Percentiles rank a stretch among this genome's conserved stretches.
These are phyloP conservation scores for Calosoma granatense DNA, from an alignment of 1,140 invertebrate species.

Conservation along the genomic window DNA sequence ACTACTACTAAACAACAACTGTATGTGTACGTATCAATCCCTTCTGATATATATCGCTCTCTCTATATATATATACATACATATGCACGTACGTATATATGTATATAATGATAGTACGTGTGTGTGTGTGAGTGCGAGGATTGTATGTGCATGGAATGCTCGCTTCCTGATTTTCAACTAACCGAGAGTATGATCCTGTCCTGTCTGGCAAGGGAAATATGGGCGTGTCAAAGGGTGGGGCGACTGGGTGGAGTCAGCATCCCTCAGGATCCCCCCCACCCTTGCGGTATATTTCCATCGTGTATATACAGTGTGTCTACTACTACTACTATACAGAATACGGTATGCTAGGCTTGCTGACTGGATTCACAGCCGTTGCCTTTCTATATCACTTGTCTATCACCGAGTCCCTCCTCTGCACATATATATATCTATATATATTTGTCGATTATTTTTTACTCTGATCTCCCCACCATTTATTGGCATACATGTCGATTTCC, in stretches of 20 bases:
- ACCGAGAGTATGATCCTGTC: background rate
- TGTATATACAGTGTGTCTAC: no score
- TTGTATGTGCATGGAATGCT: no score
- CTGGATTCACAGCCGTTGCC: no score
- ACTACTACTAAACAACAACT: no score
- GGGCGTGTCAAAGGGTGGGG: conserved; percentile 5
- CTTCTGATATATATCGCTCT: no score
- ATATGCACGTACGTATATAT: background rate
- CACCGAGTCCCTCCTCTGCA: background rate
- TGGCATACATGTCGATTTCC: no score
- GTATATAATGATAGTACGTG: background rate
- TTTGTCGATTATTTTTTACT: no score
- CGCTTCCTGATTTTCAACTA: background rate
- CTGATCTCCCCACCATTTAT: no score
- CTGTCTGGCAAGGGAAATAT: background rate
- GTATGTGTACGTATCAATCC: no score
- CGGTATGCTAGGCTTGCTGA: no score
- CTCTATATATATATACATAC: background rate
- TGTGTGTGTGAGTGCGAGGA: background rate
- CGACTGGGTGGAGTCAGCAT: conserved; percentile 4
- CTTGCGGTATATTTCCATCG: background rate
- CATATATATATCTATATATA: background rate
- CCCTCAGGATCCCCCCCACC: conserved; percentile 3
- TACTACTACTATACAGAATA: no score
- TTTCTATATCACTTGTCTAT: no score